These are phyloP conservation scores for Copidosoma floridanum DNA, from an alignment of 1,140 invertebrate genomes.

Conservation along the genomic window DNA sequence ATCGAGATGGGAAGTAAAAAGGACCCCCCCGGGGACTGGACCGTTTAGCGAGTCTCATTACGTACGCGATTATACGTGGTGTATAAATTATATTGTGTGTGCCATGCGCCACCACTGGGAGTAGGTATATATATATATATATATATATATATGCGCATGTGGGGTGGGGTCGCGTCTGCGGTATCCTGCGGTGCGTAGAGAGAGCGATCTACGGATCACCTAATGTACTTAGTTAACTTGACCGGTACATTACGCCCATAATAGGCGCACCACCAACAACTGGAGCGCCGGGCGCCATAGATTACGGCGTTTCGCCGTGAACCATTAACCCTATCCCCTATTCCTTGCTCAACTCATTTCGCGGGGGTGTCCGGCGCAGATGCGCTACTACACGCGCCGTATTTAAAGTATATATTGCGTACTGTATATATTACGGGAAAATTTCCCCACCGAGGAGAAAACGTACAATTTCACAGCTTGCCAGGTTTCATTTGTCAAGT, in stretches of 20 bases:
- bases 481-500: background rate
- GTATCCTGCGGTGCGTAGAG: conserved; percentile 1
- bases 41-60: too few relatives aligned
- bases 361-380: too few relatives aligned
- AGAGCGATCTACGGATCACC: conserved; percentile 19
- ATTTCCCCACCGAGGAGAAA: conserved; percentile 8
- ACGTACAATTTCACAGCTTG: conserved; percentile 11
- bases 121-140: too few relatives aligned
- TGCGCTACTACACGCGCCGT: background rate
- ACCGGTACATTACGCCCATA: conserved; percentile 27
- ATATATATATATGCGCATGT: too few relatives aligned
- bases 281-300: conserved; percentile 24
- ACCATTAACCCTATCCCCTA: conserved; percentile 38
- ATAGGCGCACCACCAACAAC: conserved; percentile 26
- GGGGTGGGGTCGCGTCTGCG: too few relatives aligned
- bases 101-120: too few relatives aligned
- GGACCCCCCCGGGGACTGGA: too few relatives aligned
- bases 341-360: conserved; percentile 28
- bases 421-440: background rate
- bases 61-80: too few relatives aligned
- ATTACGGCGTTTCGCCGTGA: conserved; percentile 37
- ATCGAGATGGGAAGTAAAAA: too few relatives aligned
- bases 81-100: too few relatives aligned
- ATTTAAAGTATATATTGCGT: too few relatives aligned
- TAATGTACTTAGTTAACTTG: conserved; percentile 28